These are phyloP conservation scores for Dicycla oo DNA, from an alignment of 2,888 invertebrate genomes.

Conservation along the genomic window DNA sequence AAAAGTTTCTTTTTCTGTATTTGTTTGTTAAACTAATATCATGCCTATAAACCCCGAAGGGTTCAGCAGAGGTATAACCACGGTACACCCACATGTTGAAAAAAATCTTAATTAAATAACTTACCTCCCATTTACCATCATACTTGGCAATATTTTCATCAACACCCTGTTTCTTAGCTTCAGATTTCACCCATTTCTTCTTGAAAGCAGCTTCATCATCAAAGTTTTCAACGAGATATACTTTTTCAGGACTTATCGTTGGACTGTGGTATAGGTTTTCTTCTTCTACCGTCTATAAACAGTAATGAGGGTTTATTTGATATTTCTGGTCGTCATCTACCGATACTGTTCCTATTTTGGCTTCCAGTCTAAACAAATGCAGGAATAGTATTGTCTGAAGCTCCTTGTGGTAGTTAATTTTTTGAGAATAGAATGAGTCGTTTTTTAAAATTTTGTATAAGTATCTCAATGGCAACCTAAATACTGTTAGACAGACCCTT, in stretches of 20 bases:
- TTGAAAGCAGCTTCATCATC: slow-evolving; percentile 94
- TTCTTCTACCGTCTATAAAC: slow-evolving; percentile 78
- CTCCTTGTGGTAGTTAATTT: background rate
- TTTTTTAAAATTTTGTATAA: too few relatives aligned
- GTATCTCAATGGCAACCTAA: background rate
- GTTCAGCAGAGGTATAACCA: background rate
- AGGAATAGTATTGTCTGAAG: background rate
- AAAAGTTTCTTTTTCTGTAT: background rate
- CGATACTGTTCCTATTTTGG: background rate
- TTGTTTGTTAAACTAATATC: background rate
- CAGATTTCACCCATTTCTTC: slow-evolving; percentile 96
- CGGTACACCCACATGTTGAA: background rate
- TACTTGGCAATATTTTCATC: slow-evolving; percentile 98
- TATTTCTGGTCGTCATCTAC: background rate
- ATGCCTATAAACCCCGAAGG: background rate
- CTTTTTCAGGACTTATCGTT: slow-evolving; percentile 90
- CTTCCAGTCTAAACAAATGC: background rate
- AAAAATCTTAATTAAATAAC: slow-evolving; percentile 14
- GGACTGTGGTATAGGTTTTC: slow-evolving; percentile 93
- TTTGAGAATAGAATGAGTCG: background rate
- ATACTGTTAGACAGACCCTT: background rate
- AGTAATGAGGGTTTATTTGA: slow-evolving; percentile 4
- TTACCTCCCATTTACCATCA: slow-evolving; percentile 94
- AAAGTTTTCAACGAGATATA: slow-evolving; percentile 96
- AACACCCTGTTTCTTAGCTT: slow-evolving; percentile 96